Conservation (phyloP, 1,140 invertebrate species). For the Leptonema lineaticorne region DNA sequence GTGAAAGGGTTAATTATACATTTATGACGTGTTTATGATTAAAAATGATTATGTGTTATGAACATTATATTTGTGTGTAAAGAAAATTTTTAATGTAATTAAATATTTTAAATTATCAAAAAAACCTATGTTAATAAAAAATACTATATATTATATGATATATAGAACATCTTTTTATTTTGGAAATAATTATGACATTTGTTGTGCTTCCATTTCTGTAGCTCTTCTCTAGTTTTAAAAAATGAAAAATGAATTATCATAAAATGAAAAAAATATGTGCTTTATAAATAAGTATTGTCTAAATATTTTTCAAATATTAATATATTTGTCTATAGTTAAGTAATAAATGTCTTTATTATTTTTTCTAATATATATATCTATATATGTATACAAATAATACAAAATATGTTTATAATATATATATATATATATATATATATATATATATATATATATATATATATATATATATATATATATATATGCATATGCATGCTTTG, state of each 20-base stretch:
- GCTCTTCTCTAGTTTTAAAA: slow-evolving; percentile 26
- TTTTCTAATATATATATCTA: slow-evolving; percentile 29
- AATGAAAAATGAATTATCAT: too few relatives aligned
- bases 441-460: too few relatives aligned
- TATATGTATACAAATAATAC: neutral
- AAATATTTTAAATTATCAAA: neutral
- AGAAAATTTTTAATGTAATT: slow-evolving; percentile 6
- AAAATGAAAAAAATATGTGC: slow-evolving; percentile 14
- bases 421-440: too few relatives aligned
- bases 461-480: too few relatives aligned
- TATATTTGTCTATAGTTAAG: slow-evolving; percentile 41
- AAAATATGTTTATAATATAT: slow-evolving; percentile 3
- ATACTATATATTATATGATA: neutral
- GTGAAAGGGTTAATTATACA: slow-evolving; percentile 9
- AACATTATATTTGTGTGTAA: neutral
- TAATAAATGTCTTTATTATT: slow-evolving; percentile 38
- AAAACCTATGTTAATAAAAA: neutral
- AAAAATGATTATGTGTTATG: neutral
- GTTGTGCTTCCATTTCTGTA: slow-evolving; percentile 39
- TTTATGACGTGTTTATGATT: neutral
- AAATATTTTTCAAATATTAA: slow-evolving; percentile 36
- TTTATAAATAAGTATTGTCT: slow-evolving; percentile 31
- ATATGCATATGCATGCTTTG: neutral
- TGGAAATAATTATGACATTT: slow-evolving; percentile 30
- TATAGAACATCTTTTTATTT: neutral